These are phyloP conservation scores for Acrocephalus kingi DNA, from an alignment of 2,113 vertebrate genomes.

Conservation along the genomic window DNA sequence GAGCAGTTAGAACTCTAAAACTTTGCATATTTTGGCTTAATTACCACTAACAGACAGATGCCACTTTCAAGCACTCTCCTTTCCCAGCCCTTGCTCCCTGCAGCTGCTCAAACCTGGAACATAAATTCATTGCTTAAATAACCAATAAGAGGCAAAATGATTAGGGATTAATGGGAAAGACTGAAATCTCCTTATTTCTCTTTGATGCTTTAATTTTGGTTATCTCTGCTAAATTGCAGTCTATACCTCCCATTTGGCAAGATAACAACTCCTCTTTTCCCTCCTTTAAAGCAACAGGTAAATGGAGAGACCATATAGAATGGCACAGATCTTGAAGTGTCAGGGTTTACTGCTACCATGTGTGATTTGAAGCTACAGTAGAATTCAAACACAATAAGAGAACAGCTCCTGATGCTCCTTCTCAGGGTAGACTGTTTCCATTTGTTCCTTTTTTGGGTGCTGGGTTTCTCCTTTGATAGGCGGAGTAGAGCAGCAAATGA, in stretches of 20 bases:
- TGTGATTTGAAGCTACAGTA: neutral
- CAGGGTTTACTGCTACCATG: neutral
- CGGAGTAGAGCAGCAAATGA: neutral
- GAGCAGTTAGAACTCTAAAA: constrained; percentile 69
- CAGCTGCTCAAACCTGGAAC: constrained; percentile 38
- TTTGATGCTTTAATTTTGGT: constrained; percentile 29
- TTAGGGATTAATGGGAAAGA: constrained; percentile 43
- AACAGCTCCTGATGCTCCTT: neutral
- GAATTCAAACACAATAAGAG: neutral
- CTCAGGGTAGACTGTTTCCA: neutral
- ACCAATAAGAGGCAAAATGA: constrained; percentile 20
- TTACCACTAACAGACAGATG: constrained; percentile 74
- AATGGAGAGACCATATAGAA: neutral
- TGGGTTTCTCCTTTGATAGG: neutral
- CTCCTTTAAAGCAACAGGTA: neutral
- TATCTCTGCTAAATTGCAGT: neutral
- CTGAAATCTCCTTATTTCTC: constrained; percentile 19
- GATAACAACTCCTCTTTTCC: neutral
- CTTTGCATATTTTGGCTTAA: constrained; percentile 71
- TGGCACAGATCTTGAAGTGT: neutral
- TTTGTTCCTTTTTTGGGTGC: neutral
- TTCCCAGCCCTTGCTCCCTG: constrained; percentile 18
- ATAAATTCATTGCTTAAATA: constrained; percentile 55
- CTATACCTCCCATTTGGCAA: neutral
- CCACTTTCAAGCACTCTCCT: constrained; percentile 56